Percentiles rank a stretch among this genome's conserved stretches.
Evolutionary conservation across 2,888 invertebrate species (phyloP).

Genomic region (Eupithecia exiguata): DNA sequence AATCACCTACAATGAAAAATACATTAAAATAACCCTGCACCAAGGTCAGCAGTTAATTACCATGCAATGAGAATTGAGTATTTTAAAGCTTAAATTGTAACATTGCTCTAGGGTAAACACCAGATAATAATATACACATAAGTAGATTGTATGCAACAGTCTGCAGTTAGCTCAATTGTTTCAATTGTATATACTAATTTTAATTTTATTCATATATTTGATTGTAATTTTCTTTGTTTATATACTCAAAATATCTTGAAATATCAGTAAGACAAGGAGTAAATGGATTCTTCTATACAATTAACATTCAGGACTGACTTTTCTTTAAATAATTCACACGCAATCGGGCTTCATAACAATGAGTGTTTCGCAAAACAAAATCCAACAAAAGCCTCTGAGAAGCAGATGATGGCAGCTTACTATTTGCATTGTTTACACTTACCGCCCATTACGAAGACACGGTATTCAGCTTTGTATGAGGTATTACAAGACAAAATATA

Average conservation of each 20-base stretch:
- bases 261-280: not conserved
- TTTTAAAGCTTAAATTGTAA: not conserved
- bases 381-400: conserved; percentile 36
- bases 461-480: conserved; percentile 62
- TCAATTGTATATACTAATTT: no score
- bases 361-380: conserved; percentile 17
- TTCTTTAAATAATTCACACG: not conserved
- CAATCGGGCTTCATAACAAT: not conserved
- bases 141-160: no score
- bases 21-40: conserved; percentile 19
- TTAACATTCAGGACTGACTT: not conserved
- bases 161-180: no score
- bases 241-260: no score
- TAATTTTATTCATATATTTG: no score
- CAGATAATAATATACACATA: not conserved
- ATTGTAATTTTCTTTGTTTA: no score
- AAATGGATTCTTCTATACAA: not conserved
- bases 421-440: conserved; percentile 57
- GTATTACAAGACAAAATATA: conserved; percentile 51
- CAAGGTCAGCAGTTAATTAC: conserved; percentile 5
- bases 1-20: conserved; percentile 57
- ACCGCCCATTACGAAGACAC: conserved; percentile 70
- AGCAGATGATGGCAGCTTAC: conserved; percentile 48
- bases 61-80: not conserved
- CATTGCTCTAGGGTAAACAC: not conserved